phyloP scores from a whole-genome alignment of 2,888 invertebrate genomes.

The Galeruca laticollis region DNA sequence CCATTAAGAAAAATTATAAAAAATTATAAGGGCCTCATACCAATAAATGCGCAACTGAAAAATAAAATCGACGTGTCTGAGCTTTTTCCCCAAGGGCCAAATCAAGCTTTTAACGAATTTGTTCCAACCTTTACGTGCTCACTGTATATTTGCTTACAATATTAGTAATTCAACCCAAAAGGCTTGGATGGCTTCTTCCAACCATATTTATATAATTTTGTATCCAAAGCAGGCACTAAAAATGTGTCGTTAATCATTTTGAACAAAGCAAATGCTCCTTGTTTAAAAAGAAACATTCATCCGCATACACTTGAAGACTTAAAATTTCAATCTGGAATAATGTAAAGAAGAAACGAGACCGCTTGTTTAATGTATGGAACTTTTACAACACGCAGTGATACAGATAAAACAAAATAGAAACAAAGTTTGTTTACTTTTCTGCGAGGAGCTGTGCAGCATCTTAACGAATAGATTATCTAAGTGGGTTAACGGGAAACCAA shows the following conservation, averaged over 20 bases:
- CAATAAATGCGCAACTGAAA: too few species aligned
- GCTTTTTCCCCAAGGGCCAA: too few species aligned
- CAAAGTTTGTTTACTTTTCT: constrained; percentile 18
- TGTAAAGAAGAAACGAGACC: constrained; percentile 40
- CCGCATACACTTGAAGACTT: constrained; percentile 47
- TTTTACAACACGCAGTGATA: constrained; percentile 38
- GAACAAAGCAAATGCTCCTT: constrained; percentile 17
- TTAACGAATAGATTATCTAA: constrained; percentile 25
- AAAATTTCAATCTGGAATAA: constrained; percentile 46
- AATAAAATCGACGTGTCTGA: too few species aligned
- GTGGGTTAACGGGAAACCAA: constrained; percentile 24
- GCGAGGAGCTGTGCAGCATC: constrained; percentile 5
- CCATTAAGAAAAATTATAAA: too few species aligned
- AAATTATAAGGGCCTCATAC: too few species aligned
- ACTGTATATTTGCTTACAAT: too few species aligned
- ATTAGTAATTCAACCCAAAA: neutral
- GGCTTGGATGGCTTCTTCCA: constrained; percentile 1
- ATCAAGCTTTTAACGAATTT: too few species aligned
- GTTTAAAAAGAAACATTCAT: constrained; percentile 39
- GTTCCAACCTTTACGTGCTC: too few species aligned
- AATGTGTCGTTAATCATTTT: constrained; percentile 29
- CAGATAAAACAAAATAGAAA: constrained; percentile 18
- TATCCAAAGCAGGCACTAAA: constrained; percentile 20
- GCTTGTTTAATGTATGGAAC: constrained; percentile 41
- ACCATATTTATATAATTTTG: constrained; percentile 7